Conservation (phyloP, 2,797 vertebrate species). For the Myotis daubentonii region DNA sequence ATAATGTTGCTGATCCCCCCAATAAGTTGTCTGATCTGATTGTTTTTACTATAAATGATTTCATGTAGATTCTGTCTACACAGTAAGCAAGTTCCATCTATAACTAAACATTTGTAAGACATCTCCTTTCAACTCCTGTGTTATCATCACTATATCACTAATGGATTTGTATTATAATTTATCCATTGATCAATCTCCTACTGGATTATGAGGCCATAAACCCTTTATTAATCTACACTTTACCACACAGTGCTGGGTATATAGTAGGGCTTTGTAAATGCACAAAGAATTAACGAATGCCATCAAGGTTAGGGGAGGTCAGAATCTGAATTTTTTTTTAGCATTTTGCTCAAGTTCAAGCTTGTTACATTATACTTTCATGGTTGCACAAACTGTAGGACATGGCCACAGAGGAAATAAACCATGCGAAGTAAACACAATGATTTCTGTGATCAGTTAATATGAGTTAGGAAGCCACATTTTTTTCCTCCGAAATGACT, state of each 20-base stretch:
- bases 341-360: neutral
- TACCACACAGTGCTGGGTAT: neutral
- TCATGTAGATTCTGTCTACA: neutral
- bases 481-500: neutral
- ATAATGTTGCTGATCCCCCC: neutral
- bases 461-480: neutral
- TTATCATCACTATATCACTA: neutral
- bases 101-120: neutral
- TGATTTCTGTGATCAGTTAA: neutral
- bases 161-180: neutral
- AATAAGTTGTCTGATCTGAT: neutral
- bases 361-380: neutral
- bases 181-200: neutral
- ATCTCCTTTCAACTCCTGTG: neutral
- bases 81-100: neutral
- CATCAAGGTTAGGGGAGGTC: neutral
- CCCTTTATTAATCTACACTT: neutral
- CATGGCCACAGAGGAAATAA: neutral
- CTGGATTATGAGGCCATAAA: neutral
- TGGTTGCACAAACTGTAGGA: neutral
- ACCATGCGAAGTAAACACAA: neutral
- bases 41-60: constrained; percentile 2
- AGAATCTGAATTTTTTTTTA: neutral
- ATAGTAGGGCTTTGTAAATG: neutral
- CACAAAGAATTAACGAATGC: neutral